Evolutionary conservation across 2,888 invertebrate genomes (phyloP).

Genomic region (Scaptomyza parva): DNA sequence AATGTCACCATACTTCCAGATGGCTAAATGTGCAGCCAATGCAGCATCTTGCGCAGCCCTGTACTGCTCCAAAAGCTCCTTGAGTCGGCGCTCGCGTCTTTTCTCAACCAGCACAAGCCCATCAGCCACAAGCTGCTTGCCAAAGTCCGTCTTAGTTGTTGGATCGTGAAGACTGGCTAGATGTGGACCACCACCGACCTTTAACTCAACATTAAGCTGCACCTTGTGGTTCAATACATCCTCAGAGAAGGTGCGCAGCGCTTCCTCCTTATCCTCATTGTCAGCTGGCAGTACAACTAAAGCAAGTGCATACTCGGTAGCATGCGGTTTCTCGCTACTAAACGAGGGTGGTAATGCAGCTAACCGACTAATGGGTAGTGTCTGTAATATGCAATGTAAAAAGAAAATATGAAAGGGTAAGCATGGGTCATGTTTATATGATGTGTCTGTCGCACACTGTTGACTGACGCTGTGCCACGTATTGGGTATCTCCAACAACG

Average conservation of each 20-base stretch:
- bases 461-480: constrained; percentile 43
- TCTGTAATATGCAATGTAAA: constrained; percentile 79
- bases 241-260: constrained; percentile 88
- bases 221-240: constrained; percentile 91
- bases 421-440: background rate
- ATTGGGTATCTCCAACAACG: constrained; percentile 71
- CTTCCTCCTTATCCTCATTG: constrained; percentile 92
- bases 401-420: constrained; percentile 8
- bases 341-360: constrained; percentile 93
- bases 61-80: constrained; percentile 92
- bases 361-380: constrained; percentile 88
- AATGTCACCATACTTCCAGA: constrained; percentile 99
- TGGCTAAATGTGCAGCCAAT: constrained; percentile 92
- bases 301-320: constrained; percentile 94
- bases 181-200: constrained; percentile 81
- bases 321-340: constrained; percentile 91
- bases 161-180: constrained; percentile 84
- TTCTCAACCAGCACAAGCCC: constrained; percentile 93
- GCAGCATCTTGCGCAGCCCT: constrained; percentile 94
- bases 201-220: constrained; percentile 93
- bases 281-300: constrained; percentile 94
- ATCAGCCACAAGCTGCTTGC: constrained; percentile 92
- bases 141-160: constrained; percentile 85
- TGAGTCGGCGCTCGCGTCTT: constrained; percentile 92
- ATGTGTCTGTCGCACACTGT: constrained; percentile 64